Percentiles rank a stretch among this genome's conserved stretches.
These are phyloP conservation scores for Sphenopsis melanotis DNA, from an alignment of 2,797 vertebrate species.

Conservation along the genomic window DNA sequence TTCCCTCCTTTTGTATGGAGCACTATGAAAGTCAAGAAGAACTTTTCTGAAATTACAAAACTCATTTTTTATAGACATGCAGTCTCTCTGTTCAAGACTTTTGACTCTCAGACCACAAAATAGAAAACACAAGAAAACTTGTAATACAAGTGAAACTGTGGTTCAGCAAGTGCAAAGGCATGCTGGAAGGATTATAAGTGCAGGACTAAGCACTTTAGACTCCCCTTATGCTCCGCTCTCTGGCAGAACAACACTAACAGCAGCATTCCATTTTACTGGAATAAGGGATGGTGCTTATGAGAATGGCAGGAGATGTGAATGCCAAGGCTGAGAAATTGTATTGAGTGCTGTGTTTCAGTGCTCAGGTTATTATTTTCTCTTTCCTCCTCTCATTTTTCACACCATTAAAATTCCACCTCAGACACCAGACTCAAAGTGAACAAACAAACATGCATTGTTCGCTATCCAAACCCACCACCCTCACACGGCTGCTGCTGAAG, in stretches of 20 bases:
- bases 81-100: neutral
- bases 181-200: neutral
- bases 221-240: neutral
- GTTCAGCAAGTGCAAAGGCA: neutral
- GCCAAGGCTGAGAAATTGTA: neutral
- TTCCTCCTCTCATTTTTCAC: neutral
- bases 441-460: slow-evolving; percentile 67
- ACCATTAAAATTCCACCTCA: slow-evolving; percentile 69
- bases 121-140: neutral
- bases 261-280: neutral
- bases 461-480: neutral
- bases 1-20: neutral
- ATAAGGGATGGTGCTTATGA: neutral
- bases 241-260: neutral
- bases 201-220: neutral
- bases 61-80: neutral
- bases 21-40: neutral
- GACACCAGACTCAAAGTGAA: slow-evolving; percentile 14
- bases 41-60: neutral
- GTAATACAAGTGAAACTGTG: neutral
- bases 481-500: neutral
- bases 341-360: neutral
- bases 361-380: neutral
- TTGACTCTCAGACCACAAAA: neutral
- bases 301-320: neutral